phyloP scores from a whole-genome alignment of 2,113 vertebrate species.

The Galbula dea region DNA sequence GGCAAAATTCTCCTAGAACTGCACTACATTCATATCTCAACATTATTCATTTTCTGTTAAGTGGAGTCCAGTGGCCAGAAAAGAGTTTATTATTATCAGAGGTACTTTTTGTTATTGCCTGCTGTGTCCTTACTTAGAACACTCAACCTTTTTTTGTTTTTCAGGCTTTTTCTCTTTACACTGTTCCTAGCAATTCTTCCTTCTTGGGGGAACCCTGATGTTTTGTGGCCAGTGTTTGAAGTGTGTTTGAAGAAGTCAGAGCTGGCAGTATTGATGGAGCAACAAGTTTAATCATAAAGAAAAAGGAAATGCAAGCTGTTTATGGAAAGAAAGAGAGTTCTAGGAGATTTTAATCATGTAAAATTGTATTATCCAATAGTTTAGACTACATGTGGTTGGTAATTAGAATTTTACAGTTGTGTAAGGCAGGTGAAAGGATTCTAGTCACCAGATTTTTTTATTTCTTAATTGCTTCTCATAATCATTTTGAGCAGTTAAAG shows the following conservation, averaged over 20 bases:
- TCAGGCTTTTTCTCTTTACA: background rate
- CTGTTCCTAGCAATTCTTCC: background rate
- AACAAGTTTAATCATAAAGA: background rate
- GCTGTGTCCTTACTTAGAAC: background rate
- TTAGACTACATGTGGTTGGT: background rate
- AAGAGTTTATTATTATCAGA: background rate
- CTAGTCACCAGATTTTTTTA: background rate
- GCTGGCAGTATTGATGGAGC: background rate
- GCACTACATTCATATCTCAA: background rate
- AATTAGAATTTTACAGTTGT: background rate
- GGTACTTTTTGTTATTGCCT: background rate
- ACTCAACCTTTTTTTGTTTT: background rate
- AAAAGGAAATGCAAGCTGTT: background rate
- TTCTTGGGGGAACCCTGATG: background rate
- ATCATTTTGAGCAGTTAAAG: background rate
- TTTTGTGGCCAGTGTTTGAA: background rate
- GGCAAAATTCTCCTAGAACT: background rate
- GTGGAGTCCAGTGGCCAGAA: background rate
- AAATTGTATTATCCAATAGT: background rate
- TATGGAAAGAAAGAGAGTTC: background rate
- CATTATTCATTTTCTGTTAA: background rate
- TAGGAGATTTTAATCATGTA: background rate
- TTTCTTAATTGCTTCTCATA: background rate
- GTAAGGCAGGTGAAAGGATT: background rate
- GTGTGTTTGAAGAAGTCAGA: background rate